These are phyloP conservation scores for Drosophila pallidifrons DNA, from an alignment of 1,140 invertebrate genomes.

Conservation along the genomic window DNA sequence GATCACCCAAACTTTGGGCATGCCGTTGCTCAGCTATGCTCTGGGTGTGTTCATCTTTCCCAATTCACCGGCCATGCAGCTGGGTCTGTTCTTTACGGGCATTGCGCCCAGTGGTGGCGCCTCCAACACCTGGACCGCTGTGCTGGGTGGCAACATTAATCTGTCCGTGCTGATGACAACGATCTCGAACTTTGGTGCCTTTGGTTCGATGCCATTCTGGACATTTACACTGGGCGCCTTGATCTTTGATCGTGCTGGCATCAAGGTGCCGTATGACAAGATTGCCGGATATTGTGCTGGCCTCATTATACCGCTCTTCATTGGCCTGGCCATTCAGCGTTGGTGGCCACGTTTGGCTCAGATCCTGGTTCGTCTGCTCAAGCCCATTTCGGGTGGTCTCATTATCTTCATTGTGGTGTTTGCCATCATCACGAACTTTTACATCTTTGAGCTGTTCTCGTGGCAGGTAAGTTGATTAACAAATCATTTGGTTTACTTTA, in stretches of 20 bases:
- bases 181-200: slow-evolving; percentile 93
- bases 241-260: slow-evolving; percentile 90
- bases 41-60: slow-evolving; percentile 91
- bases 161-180: slow-evolving; percentile 97
- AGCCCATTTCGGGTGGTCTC: slow-evolving; percentile 93
- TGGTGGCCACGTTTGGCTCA: slow-evolving; percentile 89
- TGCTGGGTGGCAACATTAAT: slow-evolving; percentile 95
- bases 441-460: slow-evolving; percentile 95
- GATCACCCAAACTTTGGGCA: slow-evolving; percentile 93
- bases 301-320: slow-evolving; percentile 92
- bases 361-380: slow-evolving; percentile 92
- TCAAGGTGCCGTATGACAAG: slow-evolving; percentile 92
- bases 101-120: slow-evolving; percentile 96
- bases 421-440: slow-evolving; percentile 95
- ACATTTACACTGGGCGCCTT: slow-evolving; percentile 95
- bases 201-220: slow-evolving; percentile 98
- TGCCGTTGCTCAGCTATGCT: slow-evolving; percentile 94
- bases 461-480: slow-evolving; percentile 89
- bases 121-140: slow-evolving; percentile 97
- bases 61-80: slow-evolving; percentile 88
- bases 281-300: slow-evolving; percentile 91
- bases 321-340: slow-evolving; percentile 92
- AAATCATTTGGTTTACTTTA: not conserved
- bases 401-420: slow-evolving; percentile 97
- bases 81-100: slow-evolving; percentile 96